Base-by-base conservation (phyloP, 2,888 invertebrate species). In the Polyploca ridens region DNA sequence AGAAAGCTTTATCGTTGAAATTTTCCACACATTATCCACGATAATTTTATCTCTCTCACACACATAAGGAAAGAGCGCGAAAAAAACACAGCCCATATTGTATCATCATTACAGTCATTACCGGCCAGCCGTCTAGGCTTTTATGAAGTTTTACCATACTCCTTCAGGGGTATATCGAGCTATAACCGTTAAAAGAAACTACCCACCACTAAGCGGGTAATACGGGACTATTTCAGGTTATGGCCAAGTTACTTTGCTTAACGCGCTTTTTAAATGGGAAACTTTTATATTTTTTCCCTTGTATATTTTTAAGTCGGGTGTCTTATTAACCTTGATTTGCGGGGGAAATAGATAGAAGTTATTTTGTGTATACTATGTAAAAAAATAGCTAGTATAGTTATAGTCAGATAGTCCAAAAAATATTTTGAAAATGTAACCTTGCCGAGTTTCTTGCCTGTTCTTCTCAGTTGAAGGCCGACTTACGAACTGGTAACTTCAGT, bases 101-200 rank as follows among this genome's bases (percentile, higher is more conserved):
- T 61, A 19, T 41, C 41, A 61, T 41, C 41, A 61, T 61, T 41
- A 44, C 14, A 13, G 19, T 41, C 61, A 41, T 41, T 61, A 61
- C 54, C 54, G 19, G 54, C 19, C 19, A 61, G 41, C 41, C 38
- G 1, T 19, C 65, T 59, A 49, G 41, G 63, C 63, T 63, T 60
- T 65, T 63, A 60, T 59, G 64, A 64, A 64, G 68, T 66, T 64
- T 66, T 66, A 64, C 68, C 68, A 71, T 75, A 73, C 71, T 72
- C 69, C 67, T 59, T 54, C 60, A 60, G 59, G 35, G 64, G 64
- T 66, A 65, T 68, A 67, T 54, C 59, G 44, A 67, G 65, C 67
- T 70, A 81, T 84, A 75, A 85, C 69, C 85, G 85, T 87, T 86
- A 87, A 85, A 86, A 82, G 82, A 83, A 86, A 86, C 84, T 85